A percentile compares a stretch with the other conserved stretches of the same genome.
These are phyloP conservation scores for Zosterops hypoxanthus DNA, from an alignment of 2,113 vertebrate species.

Conservation along the genomic window DNA sequence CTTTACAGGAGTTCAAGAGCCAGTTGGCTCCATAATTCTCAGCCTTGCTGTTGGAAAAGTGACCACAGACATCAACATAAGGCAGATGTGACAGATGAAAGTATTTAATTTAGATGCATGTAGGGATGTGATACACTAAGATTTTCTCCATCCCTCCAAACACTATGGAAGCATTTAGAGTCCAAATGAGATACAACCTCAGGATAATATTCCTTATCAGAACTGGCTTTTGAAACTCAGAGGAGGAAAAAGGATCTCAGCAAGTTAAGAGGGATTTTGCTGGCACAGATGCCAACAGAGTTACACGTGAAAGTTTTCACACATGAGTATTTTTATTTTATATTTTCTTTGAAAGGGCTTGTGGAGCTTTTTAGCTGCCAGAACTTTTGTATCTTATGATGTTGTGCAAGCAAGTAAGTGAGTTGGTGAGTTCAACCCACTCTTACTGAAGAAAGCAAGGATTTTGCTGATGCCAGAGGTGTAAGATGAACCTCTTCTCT, in stretches of 20 bases:
- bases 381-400: background rate
- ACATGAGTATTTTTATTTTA: rapidly evolving
- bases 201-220: background rate
- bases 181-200: background rate
- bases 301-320: background rate
- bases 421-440: background rate
- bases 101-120: background rate
- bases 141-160: background rate
- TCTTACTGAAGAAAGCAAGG: background rate
- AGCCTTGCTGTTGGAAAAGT: background rate
- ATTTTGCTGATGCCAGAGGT: background rate
- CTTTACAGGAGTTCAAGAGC: background rate
- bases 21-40: background rate
- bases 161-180: background rate
- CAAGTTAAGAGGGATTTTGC: background rate
- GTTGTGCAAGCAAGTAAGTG: background rate
- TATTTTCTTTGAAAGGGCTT: background rate
- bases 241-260: background rate
- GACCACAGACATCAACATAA: background rate
- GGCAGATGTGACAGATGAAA: background rate
- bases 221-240: background rate
- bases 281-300: background rate
- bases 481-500: background rate
- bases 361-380: background rate
- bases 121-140: background rate